Evolutionary conservation across 1,140 invertebrate species (phyloP), one percentile per base, ranked within the genome.

Genomic region (Drosophila saltans): DNA sequence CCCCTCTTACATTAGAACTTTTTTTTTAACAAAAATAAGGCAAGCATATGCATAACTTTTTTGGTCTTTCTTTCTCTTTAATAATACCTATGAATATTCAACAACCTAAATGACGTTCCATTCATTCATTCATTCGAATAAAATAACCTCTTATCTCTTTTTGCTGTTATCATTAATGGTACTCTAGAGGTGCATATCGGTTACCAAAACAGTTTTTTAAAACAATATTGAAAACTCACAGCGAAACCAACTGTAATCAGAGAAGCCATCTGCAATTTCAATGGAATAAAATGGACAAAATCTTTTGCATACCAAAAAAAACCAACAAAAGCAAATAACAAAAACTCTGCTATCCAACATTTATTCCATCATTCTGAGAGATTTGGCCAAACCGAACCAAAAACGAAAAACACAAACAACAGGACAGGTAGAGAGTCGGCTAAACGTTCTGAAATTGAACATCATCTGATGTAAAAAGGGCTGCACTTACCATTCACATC

Each of bases 401-500:
- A 21, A 41, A 43, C 62, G 24, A 21, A 28, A 57, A 30, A n/a
- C 3, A 9, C 2, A 52, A 26, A 52, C 7, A 52, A 48, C 2
- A 24, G 45, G 33, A 36, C 33, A 36, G 33, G 33, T 24, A 52
- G 30, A 52, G 11, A 68, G 55, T 60, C 48, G 59, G 6, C 52
- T 39, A 61, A 59, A 56, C 33, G 33, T 36, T 36, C 33, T 36
- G 33, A 67, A 57, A 80, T 61, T 57, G 55, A 61, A 80, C 48
- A 67, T 24, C 61, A 63, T 57, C 43, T 58, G 41, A 59, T 74
- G 75, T 36, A 3, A 36, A 36, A 58, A 24, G 45, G 45, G 45
- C 3, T 21, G 11, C 80, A 83, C 83, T 86, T 88, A 86, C 83
- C 83, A 86, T 86, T 86, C 80, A 86, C 83, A 88, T 86, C 83